Conservation (phyloP, 2,113 vertebrate genomes). For the Shinisaurus crocodilurus region DNA sequence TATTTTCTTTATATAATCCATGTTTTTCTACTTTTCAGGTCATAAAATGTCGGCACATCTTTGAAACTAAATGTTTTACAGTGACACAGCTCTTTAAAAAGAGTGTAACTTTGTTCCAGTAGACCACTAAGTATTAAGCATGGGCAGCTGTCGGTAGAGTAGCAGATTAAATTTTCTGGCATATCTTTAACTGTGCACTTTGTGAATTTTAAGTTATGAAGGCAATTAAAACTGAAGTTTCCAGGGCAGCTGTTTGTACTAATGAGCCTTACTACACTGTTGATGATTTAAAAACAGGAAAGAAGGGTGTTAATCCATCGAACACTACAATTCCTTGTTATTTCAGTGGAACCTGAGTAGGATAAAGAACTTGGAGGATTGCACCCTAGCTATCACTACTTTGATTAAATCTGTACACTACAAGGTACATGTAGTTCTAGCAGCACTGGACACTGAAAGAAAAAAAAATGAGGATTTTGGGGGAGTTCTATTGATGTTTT, state of each 20-base stretch:
- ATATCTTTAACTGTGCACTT: slow-evolving; percentile 85
- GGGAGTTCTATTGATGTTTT: slow-evolving; percentile 76
- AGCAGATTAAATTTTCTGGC: slow-evolving; percentile 80
- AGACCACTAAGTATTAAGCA: slow-evolving; percentile 88
- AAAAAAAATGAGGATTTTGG: slow-evolving; percentile 75
- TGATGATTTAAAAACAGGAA: slow-evolving; percentile 66
- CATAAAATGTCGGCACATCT: slow-evolving; percentile 80
- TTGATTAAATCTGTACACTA: slow-evolving; percentile 69
- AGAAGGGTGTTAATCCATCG: background rate
- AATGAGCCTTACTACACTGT: slow-evolving; percentile 79
- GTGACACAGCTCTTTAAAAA: slow-evolving; percentile 73
- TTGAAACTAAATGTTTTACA: slow-evolving; percentile 81
- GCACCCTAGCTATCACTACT: slow-evolving; percentile 69
- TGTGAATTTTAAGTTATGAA: slow-evolving; percentile 86
- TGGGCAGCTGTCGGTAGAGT: slow-evolving; percentile 85
- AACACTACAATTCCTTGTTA: background rate
- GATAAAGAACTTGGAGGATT: slow-evolving; percentile 11
- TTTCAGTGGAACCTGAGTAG: background rate
- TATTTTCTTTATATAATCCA: slow-evolving; percentile 80
- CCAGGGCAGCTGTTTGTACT: slow-evolving; percentile 87
- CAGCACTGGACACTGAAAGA: slow-evolving; percentile 83
- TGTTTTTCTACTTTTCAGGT: slow-evolving; percentile 80
- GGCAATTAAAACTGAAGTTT: slow-evolving; percentile 76
- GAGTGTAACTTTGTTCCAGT: slow-evolving; percentile 76
- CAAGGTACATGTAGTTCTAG: slow-evolving; percentile 80